Conservation (phyloP, 2,797 vertebrate genomes). For the Microctenopoma lineatum region DNA sequence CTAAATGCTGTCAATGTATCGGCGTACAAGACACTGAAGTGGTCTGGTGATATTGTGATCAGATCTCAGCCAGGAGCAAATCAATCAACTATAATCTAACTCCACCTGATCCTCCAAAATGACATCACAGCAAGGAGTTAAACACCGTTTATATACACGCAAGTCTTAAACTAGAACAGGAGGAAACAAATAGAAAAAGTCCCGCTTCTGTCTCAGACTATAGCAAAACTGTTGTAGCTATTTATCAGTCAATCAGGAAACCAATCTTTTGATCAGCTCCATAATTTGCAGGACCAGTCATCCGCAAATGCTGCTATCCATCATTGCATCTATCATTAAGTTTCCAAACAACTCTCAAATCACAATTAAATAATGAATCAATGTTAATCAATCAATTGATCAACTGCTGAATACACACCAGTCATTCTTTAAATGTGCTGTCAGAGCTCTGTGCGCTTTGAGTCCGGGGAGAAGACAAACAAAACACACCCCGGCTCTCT, state of each 20-base stretch:
- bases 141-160: too few species aligned
- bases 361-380: constrained; percentile 59
- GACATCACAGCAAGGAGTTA: too few species aligned
- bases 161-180: too few species aligned
- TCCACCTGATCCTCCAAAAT: too few species aligned
- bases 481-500: constrained; percentile 58
- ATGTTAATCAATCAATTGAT: constrained; percentile 41
- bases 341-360: constrained; percentile 26
- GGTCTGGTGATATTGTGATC: not conserved
- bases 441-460: constrained; percentile 19
- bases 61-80: not conserved
- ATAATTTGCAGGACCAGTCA: constrained; percentile 40
- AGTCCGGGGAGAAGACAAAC: constrained; percentile 40
- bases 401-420: constrained; percentile 42
- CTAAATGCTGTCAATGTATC: not conserved
- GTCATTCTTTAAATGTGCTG: constrained; percentile 47
- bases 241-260: constrained; percentile 40
- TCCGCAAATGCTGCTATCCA: constrained; percentile 11
- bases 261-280: constrained; percentile 29
- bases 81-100: too few species aligned
- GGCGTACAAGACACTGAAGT: not conserved
- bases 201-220: constrained; percentile 3
- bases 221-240: constrained; percentile 16
- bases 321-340: constrained; percentile 38
- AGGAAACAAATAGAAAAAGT: too few species aligned